phyloP scores from a whole-genome alignment of 2,797 vertebrate species.

The Muscicapa comitata region DNA sequence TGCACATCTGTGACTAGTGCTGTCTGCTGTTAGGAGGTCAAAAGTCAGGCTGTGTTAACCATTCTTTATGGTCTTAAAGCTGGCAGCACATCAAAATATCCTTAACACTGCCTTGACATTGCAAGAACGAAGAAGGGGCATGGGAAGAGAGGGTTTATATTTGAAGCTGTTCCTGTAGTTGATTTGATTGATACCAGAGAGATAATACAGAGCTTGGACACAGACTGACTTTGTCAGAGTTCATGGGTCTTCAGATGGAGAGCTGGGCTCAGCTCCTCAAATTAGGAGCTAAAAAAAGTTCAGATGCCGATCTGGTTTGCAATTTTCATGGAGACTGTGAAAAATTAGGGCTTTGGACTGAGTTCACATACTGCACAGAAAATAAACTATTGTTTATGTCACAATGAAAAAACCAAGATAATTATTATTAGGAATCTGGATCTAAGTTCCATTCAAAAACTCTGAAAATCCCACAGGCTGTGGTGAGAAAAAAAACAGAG shows the following conservation, averaged over 20 bases:
- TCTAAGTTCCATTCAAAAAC: background rate
- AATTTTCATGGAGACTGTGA: background rate
- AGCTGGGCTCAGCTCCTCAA: background rate
- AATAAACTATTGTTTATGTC: slow-evolving; percentile 16
- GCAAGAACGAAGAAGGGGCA: slow-evolving; percentile 28
- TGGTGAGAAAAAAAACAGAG: background rate
- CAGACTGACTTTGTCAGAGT: slow-evolving; percentile 1
- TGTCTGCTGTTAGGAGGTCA: background rate
- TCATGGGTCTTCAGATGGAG: slow-evolving; percentile 6
- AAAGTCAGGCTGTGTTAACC: background rate
- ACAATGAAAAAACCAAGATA: background rate
- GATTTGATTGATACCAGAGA: slow-evolving; percentile 43
- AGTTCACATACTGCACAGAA: background rate
- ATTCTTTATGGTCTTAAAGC: background rate
- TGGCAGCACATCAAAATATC: background rate
- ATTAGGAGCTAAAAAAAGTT: slow-evolving; percentile 8
- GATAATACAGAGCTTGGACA: slow-evolving; percentile 16
- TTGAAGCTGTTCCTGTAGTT: slow-evolving; percentile 16
- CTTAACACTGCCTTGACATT: background rate
- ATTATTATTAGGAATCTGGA: background rate
- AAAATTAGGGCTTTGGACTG: background rate
- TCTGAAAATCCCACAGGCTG: background rate
- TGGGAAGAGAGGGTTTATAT: slow-evolving; percentile 19
- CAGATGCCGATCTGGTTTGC: background rate
- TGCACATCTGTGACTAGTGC: background rate